phyloP scores from a whole-genome alignment of 1,140 invertebrate species.

The Achatina immaculata region DNA sequence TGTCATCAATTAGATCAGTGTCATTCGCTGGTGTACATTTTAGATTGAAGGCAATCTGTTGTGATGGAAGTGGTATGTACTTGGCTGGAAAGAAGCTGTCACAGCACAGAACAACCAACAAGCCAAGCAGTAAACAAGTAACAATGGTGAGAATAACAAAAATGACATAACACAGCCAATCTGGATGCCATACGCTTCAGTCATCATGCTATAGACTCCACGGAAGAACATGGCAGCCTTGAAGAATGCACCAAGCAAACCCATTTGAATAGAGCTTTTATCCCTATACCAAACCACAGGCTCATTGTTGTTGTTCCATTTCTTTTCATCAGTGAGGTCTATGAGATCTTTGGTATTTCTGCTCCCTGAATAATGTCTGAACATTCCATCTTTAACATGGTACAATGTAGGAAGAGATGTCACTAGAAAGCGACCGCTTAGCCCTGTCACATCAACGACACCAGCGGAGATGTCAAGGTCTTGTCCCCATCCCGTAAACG shows the following conservation, averaged over 20 bases:
- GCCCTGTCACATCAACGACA: constrained; percentile 89
- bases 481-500: constrained; percentile 82
- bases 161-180: constrained; percentile 94
- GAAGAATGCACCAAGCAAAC: constrained; percentile 92
- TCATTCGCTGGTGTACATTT: constrained; percentile 3
- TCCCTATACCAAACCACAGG: constrained; percentile 78
- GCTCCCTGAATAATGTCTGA: constrained; percentile 92
- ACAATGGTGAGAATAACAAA: constrained; percentile 88
- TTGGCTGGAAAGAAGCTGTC: constrained; percentile 59
- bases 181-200: constrained; percentile 95
- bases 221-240: constrained; percentile 75
- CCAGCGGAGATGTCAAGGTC: constrained; percentile 88
- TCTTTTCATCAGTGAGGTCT: constrained; percentile 87
- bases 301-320: constrained; percentile 89
- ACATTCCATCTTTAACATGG: constrained; percentile 94
- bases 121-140: constrained; percentile 48
- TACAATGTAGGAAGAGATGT: constrained; percentile 98
- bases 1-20: not conserved
- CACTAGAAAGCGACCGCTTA: constrained; percentile 90
- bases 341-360: constrained; percentile 89
- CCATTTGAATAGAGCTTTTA: constrained; percentile 93
- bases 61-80: constrained; percentile 43
- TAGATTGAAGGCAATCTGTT: constrained; percentile 13
- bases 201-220: constrained; percentile 89
- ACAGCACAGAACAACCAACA: constrained; percentile 61